phyloP scores from a whole-genome alignment of 2,888 invertebrate species.

The Neoascia interrupta region DNA sequence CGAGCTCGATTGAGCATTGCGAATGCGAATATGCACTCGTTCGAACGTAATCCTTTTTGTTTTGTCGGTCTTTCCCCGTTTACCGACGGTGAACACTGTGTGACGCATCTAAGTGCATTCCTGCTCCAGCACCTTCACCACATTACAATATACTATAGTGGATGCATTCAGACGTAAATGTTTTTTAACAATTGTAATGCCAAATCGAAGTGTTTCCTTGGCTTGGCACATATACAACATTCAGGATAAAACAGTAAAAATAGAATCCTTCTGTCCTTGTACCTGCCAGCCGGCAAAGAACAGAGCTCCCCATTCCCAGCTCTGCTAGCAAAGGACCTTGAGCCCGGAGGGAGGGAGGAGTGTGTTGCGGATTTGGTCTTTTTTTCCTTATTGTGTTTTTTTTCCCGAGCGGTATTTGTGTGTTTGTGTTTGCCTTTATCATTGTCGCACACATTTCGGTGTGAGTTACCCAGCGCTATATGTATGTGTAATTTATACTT shows the following conservation, averaged over 20 bases:
- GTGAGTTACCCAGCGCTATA: conserved; percentile 33
- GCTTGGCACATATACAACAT: conserved; percentile 49
- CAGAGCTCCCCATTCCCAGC: not conserved
- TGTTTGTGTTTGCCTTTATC: conserved; percentile 66
- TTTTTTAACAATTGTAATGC: conserved; percentile 53
- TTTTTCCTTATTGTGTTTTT: conserved; percentile 49
- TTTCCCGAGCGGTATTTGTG: conserved; percentile 58
- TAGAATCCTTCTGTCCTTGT: conserved; percentile 50
- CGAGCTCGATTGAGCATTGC: conserved; percentile 63
- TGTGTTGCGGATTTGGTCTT: conserved; percentile 38
- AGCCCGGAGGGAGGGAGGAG: conserved; percentile 21
- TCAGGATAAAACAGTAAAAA: conserved; percentile 50
- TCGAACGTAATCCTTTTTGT: conserved; percentile 55
- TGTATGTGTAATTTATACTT: conserved; percentile 63
- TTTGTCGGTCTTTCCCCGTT: conserved; percentile 25
- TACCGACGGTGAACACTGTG: conserved; percentile 15
- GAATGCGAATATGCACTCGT: conserved; percentile 50
- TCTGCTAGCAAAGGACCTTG: not conserved
- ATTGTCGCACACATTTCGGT: conserved; percentile 63
- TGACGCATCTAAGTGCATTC: conserved; percentile 57
- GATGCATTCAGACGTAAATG: too few species aligned
- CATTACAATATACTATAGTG: not conserved
- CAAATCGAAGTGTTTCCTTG: conserved; percentile 61
- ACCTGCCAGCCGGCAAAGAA: conserved; percentile 22
- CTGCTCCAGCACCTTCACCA: not conserved